Base-by-base conservation (phyloP, 1,140 invertebrate species). In the Dysdera silvatica region DNA sequence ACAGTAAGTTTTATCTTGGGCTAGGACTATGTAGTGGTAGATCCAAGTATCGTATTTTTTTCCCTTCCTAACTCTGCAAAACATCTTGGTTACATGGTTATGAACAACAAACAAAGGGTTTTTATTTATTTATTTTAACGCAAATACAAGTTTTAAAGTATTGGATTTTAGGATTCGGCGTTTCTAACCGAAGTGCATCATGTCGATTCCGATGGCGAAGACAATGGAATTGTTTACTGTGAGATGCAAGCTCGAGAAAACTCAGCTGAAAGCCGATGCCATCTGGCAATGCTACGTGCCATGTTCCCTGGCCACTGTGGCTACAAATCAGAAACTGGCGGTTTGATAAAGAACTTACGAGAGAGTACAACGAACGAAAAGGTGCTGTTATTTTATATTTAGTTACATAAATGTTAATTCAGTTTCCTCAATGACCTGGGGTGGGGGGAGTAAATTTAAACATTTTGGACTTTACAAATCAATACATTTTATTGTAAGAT, bases 111-210 rank as follows among this genome's bases (percentile, higher is more conserved):
- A n/a, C n/a, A n/a, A n/a, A n/a, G n/a, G n/a, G n/a, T n/a, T n/a
- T n/a, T n/a, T n/a, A 65, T 32, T 62, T 58, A 67, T 49, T 33
- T 56, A 55, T 51, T 55, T 61, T 58, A 61, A 28, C 0, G 7
- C 33, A 12, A 20, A 57, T 23, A 28, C 16, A 29, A 26, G 16
- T 56, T 66, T 33, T 23, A 48, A 55, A 8, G 7, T 29, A 6
- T 5, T n/a, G 35, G 0, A 32, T 56, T 73, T 23, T 53, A 87
- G 86, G 85, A 91, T 67, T 79, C 85, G 69, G 88, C 81, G 2
- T 96, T 85, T 77, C 76, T 84, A 12, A 95, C 91, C 16, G 92
- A 96, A 79, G 89, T 96, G 2, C 89, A 96, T 77, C 91, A 95
- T 74, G 82, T 95, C 48, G 90, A 87, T 73, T 85, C 84, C 4